Percentiles rank a stretch among this genome's conserved stretches.
Evolutionary conservation across 2,113 vertebrate genomes (phyloP).

Genomic region (Campylomormyrus numenius): DNA sequence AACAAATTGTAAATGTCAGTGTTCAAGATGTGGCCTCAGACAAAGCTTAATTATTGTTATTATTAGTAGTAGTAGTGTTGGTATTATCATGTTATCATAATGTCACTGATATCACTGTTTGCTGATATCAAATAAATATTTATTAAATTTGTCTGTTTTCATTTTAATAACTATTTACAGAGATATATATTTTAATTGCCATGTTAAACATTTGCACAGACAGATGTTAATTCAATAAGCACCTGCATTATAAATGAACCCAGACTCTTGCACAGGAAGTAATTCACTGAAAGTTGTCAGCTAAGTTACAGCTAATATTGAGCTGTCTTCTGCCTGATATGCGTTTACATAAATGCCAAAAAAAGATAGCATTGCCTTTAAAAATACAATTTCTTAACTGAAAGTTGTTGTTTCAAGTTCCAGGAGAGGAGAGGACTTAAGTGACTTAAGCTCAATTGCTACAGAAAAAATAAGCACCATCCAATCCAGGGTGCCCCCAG

Average conservation of each 20-base stretch:
- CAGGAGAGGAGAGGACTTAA: background rate
- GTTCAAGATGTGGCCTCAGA: conserved; percentile 72
- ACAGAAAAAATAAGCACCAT: background rate
- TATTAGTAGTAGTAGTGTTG: background rate
- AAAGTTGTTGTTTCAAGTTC: background rate
- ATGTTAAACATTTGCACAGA: background rate
- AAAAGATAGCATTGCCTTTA: background rate
- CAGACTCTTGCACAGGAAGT: background rate
- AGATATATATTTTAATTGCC: background rate
- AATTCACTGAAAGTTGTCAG: background rate
- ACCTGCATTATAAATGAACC: background rate
- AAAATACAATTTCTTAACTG: background rate
- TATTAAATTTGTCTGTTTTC: conserved; percentile 60
- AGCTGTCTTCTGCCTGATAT: background rate
- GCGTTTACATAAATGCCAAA: background rate
- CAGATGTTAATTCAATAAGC: background rate
- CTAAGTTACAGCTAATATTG: background rate
- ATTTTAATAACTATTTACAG: background rate
- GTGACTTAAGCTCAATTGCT: background rate
- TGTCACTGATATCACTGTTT: conserved; percentile 71
- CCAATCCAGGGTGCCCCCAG: background rate
- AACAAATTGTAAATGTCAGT: conserved; percentile 78
- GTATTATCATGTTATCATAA: conserved; percentile 9
- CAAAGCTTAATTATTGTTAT: conserved; percentile 57
- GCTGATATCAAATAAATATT: conserved; percentile 82